These are phyloP conservation scores for Metopia argyrocephala DNA, from an alignment of 2,888 invertebrate genomes.

Conservation along the genomic window DNA sequence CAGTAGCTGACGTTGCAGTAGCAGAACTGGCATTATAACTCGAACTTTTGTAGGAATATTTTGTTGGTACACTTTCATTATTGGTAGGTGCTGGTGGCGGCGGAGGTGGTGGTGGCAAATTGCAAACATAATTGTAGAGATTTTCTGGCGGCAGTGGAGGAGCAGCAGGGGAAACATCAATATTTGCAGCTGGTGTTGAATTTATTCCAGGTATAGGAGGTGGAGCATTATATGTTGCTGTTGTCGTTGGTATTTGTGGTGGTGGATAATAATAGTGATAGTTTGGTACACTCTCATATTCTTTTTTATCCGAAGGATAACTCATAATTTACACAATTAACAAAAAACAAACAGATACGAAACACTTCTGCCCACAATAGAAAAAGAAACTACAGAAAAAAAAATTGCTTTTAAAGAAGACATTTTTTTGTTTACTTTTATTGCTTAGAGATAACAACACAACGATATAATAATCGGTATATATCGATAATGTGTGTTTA, in stretches of 20 bases:
- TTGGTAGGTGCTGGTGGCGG: constrained; percentile 18
- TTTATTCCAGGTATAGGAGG: constrained; percentile 35
- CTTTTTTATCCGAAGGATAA: constrained; percentile 30
- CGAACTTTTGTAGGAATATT: not conserved
- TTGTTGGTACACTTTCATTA: constrained; percentile 11
- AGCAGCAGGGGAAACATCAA: not conserved
- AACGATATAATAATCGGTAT: constrained; percentile 5
- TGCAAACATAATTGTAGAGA: constrained; percentile 57
- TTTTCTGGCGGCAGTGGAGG: constrained; percentile 34
- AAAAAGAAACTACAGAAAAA: not conserved
- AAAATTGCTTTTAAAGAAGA: not conserved
- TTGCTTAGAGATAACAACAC: not conserved
- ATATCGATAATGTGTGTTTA: not conserved
- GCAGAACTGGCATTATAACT: not conserved
- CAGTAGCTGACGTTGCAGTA: not conserved
- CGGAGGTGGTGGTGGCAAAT: constrained; percentile 55
- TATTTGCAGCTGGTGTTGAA: not conserved
- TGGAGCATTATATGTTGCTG: constrained; percentile 29
- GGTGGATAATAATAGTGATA: constrained; percentile 68
- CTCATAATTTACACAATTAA: constrained; percentile 12
- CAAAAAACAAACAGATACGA: not conserved
- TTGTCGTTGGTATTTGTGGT: constrained; percentile 62
- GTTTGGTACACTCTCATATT: constrained; percentile 23
- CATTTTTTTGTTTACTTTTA: constrained; percentile 21
- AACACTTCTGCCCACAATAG: not conserved